Evolutionary conservation across 2,113 vertebrate species (phyloP).

Genomic region (Heptranchias perlo): DNA sequence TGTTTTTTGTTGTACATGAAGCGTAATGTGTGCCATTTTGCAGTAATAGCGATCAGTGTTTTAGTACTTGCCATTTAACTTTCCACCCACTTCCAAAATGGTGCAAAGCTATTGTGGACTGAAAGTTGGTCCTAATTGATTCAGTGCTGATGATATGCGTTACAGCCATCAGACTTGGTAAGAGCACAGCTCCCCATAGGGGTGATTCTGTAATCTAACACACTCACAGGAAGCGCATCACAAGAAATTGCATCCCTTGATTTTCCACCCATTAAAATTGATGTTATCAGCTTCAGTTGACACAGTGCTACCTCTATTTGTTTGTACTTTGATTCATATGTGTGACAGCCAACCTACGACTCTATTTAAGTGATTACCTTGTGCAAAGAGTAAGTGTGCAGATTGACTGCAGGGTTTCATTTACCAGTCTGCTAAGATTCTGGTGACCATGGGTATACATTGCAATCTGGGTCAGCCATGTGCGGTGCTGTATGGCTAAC

Average conservation of each 20-base stretch:
- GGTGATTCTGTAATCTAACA: background rate
- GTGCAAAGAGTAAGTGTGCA: background rate
- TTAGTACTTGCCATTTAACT: background rate
- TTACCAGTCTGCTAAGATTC: background rate
- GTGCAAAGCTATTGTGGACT: background rate
- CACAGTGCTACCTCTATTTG: background rate
- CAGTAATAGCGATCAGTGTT: background rate
- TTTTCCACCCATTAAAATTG: background rate
- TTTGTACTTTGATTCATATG: background rate
- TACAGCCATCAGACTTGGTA: background rate
- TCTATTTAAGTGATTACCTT: background rate
- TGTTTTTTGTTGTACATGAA: background rate
- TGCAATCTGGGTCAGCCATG: background rate
- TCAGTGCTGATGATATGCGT: background rate
- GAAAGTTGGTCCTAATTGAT: background rate
- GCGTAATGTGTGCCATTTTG: background rate
- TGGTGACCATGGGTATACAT: background rate
- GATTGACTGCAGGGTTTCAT: background rate
- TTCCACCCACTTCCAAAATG: background rate
- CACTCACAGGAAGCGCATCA: background rate
- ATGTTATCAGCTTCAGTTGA: background rate
- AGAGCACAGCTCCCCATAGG: background rate
- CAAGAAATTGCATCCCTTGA: background rate
- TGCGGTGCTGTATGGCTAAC: background rate
- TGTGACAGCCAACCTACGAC: background rate